Conservation (phyloP, 2,113 vertebrate genomes). For the Etheostoma spectabile region DNA sequence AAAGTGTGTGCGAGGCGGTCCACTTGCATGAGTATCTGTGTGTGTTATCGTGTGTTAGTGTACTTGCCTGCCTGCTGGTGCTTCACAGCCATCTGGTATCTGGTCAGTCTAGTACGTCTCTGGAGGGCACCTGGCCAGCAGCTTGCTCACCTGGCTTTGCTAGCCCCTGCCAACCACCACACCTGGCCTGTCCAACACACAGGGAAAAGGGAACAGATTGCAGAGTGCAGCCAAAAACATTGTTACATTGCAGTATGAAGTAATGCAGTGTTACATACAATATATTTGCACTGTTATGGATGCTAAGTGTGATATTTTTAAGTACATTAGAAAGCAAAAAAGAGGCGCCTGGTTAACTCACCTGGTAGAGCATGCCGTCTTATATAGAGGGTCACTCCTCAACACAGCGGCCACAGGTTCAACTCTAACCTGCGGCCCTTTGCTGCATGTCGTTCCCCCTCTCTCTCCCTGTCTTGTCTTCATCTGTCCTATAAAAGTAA, state of each 20-base stretch:
- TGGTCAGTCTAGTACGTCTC: slow-evolving; percentile 75
- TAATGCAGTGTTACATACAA: slow-evolving; percentile 9
- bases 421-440: too few species aligned
- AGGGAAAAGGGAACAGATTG: slow-evolving; percentile 59
- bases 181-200: slow-evolving; percentile 66
- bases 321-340: background rate
- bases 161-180: slow-evolving; percentile 69
- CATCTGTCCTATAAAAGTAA: too few species aligned
- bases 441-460: too few species aligned
- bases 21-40: slow-evolving; percentile 31
- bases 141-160: slow-evolving; percentile 77
- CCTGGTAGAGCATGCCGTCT: too few species aligned
- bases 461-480: too few species aligned
- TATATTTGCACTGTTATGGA: slow-evolving; percentile 1
- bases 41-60: background rate
- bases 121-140: slow-evolving; percentile 79
- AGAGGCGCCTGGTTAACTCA: too few species aligned
- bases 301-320: background rate
- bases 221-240: slow-evolving; percentile 39
- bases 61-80: slow-evolving; percentile 58
- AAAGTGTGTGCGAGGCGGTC: slow-evolving; percentile 20
- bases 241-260: slow-evolving; percentile 34
- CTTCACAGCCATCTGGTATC: slow-evolving; percentile 76
- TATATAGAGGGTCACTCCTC: too few species aligned
- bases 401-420: too few species aligned